Conservation (phyloP, 2,888 invertebrate genomes). For the Lacanobia oleracea region DNA sequence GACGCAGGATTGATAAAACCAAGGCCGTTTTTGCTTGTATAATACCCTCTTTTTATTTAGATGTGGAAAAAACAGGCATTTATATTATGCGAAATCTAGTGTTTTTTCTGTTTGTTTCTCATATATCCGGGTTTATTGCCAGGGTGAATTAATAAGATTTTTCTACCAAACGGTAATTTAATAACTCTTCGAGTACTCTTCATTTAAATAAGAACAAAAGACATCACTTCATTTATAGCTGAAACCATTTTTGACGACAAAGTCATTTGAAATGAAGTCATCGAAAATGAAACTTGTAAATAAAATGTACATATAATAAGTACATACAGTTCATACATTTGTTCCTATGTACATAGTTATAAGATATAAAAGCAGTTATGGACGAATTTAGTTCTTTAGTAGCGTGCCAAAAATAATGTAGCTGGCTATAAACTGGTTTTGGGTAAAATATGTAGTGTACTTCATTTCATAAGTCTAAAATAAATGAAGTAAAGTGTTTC, state of each 20-base stretch:
- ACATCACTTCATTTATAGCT: slow-evolving; percentile 54
- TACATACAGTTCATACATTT: slow-evolving; percentile 72
- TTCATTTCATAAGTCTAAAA: slow-evolving; percentile 48
- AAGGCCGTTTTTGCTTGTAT: slow-evolving; percentile 45
- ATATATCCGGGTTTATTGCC: slow-evolving; percentile 40
- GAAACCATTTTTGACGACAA: slow-evolving; percentile 39
- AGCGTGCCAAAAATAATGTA: slow-evolving; percentile 85
- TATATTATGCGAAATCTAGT: not conserved
- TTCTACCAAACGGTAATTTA: slow-evolving; percentile 31
- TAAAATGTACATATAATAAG: slow-evolving; percentile 69
- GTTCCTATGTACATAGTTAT: slow-evolving; percentile 85
- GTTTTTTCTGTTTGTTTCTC: not conserved
- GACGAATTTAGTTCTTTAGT: slow-evolving; percentile 81
- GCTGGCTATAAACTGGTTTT: slow-evolving; percentile 77
- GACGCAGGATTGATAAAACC: slow-evolving; percentile 43
- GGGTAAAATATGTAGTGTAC: slow-evolving; percentile 66
- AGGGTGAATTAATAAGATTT: slow-evolving; percentile 4
- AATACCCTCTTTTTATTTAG: slow-evolving; percentile 19
- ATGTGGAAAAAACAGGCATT: not conserved
- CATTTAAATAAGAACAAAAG: slow-evolving; percentile 54
- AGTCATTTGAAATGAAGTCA: slow-evolving; percentile 60
- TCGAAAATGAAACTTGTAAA: slow-evolving; percentile 64
- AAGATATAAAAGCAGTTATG: slow-evolving; percentile 69
- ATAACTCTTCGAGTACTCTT: slow-evolving; percentile 8
- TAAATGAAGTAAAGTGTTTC: slow-evolving; percentile 45